phyloP scores from a whole-genome alignment of 2,113 vertebrate species.

The Myanophis thanlyinensis region DNA sequence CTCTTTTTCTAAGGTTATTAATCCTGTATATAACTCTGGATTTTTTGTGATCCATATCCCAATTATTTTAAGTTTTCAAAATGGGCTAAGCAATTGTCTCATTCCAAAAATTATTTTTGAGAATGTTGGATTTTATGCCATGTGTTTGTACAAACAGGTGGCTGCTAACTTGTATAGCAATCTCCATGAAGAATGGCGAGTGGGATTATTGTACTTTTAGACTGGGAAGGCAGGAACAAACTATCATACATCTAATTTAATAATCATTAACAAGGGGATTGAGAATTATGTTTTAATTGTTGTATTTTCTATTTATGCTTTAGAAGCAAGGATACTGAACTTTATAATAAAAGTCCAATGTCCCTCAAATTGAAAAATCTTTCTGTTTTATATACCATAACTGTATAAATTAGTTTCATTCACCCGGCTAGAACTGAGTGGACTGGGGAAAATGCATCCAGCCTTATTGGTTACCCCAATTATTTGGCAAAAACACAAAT shows the following conservation, averaged over 20 bases:
- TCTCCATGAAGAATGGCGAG: neutral
- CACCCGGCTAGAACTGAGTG: no score
- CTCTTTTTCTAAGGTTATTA: neutral
- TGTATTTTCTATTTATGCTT: neutral
- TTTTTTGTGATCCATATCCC: neutral
- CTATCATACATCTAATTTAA: neutral
- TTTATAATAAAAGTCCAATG: neutral
- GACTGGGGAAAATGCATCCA: no score
- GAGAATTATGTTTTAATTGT: neutral
- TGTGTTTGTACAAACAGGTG: neutral
- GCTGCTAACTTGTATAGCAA: neutral
- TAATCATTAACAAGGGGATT: neutral
- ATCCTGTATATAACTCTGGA: neutral
- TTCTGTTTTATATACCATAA: neutral
- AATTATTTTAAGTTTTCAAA: neutral
- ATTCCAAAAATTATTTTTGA: neutral
- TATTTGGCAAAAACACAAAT: no score
- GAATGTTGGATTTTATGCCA: neutral
- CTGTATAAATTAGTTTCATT: neutral
- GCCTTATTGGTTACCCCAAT: no score
- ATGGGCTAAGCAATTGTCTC: neutral
- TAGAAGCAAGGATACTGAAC: neutral
- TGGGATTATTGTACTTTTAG: neutral
- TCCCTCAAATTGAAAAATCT: neutral
- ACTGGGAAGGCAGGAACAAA: neutral